phyloP scores from a whole-genome alignment of 2,113 vertebrate species.

The Sialia sialis region DNA sequence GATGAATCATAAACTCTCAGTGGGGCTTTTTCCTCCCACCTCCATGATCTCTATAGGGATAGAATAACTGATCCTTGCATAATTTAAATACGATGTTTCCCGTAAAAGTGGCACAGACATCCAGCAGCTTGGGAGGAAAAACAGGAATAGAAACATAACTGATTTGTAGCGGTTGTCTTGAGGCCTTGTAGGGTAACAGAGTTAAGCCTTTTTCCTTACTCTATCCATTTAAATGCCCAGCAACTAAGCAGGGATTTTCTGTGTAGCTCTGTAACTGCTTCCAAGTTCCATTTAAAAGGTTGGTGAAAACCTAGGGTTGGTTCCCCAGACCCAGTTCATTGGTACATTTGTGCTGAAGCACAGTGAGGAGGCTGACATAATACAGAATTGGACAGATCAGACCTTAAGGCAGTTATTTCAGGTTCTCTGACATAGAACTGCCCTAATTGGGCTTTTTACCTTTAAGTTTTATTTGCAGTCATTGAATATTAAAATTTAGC shows the following conservation, averaged over 20 bases:
- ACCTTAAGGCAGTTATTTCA: not conserved
- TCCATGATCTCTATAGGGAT: not conserved
- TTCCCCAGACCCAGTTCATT: not conserved
- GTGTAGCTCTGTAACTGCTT: not conserved
- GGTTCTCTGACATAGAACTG: fast-evolving
- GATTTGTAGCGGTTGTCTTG: conserved; percentile 11
- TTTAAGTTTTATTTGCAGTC: not conserved
- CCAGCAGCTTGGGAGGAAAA: conserved; percentile 24
- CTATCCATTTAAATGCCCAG: conserved; percentile 17
- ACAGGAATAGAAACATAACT: conserved; percentile 52
- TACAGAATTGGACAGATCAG: not conserved
- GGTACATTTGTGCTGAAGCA: not conserved
- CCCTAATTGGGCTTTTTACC: not conserved
- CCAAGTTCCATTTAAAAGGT: not conserved
- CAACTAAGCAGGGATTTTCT: conserved; percentile 41
- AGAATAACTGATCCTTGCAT: not conserved
- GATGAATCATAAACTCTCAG: not conserved
- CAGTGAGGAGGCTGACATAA: fast-evolving
- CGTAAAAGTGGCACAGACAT: not conserved
- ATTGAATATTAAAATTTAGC: not conserved
- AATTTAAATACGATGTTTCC: not conserved
- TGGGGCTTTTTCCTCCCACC: fast-evolving
- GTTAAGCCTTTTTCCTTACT: conserved; percentile 47
- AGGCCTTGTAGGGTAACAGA: conserved; percentile 60
- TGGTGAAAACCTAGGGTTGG: not conserved